Percentiles rank a stretch among this genome's conserved stretches.
Evolutionary conservation across 2,797 vertebrate genomes (phyloP).

Genomic region (Rhinatrema bivittatum): DNA sequence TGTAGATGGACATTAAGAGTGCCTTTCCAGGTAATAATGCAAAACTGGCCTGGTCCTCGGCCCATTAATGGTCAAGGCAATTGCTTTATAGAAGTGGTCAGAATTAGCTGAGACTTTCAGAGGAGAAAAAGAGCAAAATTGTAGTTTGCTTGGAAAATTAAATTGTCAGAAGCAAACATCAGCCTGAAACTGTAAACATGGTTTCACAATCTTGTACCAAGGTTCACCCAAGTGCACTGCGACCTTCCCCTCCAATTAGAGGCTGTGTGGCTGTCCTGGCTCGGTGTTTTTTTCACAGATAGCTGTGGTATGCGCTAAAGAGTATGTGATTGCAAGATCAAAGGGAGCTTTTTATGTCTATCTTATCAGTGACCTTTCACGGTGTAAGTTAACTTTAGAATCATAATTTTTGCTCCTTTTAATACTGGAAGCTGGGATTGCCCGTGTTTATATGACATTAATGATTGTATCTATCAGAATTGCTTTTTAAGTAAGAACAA

Average conservation of each 20-base stretch:
- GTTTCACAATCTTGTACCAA: too few relatives aligned
- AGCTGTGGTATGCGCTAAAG: slow-evolving; percentile 41
- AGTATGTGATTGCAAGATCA: slow-evolving; percentile 22
- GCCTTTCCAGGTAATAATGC: too few relatives aligned
- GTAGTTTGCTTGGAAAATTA: too few relatives aligned
- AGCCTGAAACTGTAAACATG: too few relatives aligned
- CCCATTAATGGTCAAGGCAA: too few relatives aligned
- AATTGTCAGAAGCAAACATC: too few relatives aligned
- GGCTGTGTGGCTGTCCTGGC: slow-evolving; percentile 36
- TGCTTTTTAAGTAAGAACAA: neutral
- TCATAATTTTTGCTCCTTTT: slow-evolving; percentile 3
- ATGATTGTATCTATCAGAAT: neutral
- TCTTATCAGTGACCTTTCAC: slow-evolving; percentile 10
- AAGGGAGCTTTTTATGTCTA: slow-evolving; percentile 14
- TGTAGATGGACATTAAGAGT: too few relatives aligned
- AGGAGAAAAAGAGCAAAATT: too few relatives aligned
- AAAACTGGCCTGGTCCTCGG: too few relatives aligned
- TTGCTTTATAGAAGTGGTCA: too few relatives aligned
- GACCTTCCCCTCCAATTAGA: slow-evolving; percentile 50
- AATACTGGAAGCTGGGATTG: slow-evolving; percentile 6
- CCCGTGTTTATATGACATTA: neutral
- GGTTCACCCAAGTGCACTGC: slow-evolving; percentile 32
- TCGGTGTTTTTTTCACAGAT: slow-evolving; percentile 50
- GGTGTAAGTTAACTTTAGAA: neutral
- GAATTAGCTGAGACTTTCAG: too few relatives aligned